A percentile compares a stretch with the other conserved stretches of the same genome.
Conservation (phyloP, 1,140 invertebrate species). For the Halyomorpha halys region DNA sequence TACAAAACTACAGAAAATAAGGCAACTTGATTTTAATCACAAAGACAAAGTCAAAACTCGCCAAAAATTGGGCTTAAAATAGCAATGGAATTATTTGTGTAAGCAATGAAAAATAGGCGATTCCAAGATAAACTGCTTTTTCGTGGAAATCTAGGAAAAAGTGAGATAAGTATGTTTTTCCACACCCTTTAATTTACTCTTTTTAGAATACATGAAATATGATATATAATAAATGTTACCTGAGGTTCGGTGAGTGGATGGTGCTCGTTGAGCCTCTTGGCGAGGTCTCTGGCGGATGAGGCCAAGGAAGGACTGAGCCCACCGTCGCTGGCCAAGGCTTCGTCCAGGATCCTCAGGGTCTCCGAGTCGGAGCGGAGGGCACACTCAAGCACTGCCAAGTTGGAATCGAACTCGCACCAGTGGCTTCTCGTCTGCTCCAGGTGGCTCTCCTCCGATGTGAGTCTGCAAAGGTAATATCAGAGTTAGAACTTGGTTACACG, state of each 20-base stretch:
- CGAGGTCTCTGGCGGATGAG: slow-evolving; percentile 52
- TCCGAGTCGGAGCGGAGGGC: slow-evolving; percentile 52
- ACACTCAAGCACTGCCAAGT: slow-evolving; percentile 49
- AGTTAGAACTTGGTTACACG: no score
- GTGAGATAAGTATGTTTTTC: no score
- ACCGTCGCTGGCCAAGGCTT: slow-evolving; percentile 47
- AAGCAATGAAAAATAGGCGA: no score
- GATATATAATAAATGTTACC: background rate
- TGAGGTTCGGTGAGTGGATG: slow-evolving; percentile 30
- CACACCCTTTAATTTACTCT: no score
- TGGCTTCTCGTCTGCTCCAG: slow-evolving; percentile 40
- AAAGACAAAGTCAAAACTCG: no score
- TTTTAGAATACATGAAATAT: no score
- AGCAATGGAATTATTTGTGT: no score
- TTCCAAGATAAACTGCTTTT: no score
- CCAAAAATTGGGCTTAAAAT: no score
- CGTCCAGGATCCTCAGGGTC: slow-evolving; percentile 49
- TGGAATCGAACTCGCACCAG: slow-evolving; percentile 51
- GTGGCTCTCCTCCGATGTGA: slow-evolving; percentile 30
- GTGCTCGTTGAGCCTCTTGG: slow-evolving; percentile 55
- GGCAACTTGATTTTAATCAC: no score
- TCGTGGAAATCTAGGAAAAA: no score
- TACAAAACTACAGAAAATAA: no score
- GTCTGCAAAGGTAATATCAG: background rate
- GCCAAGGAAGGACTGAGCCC: slow-evolving; percentile 47